phyloP scores from a whole-genome alignment of 1,140 invertebrate species.

The Galendromus occidentalis region DNA sequence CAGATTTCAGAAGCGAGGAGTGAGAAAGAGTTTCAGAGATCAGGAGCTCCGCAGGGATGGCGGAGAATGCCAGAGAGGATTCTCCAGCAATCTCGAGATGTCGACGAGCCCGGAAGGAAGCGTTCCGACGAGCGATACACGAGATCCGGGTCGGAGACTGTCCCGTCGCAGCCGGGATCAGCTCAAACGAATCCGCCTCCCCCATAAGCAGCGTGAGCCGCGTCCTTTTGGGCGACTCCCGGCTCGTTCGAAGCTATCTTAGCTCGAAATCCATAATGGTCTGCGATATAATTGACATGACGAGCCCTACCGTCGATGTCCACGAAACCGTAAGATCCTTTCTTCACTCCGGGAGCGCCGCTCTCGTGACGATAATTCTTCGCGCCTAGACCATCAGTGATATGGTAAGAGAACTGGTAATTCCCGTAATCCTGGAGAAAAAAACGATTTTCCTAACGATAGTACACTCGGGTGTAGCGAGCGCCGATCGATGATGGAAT shows the following conservation, averaged over 20 bases:
- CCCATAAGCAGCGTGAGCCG: not conserved
- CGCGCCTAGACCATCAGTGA: constrained; percentile 8
- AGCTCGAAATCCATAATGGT: constrained; percentile 14
- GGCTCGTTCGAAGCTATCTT: constrained; percentile 14
- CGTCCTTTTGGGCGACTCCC: not conserved
- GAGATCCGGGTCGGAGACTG: too few species aligned
- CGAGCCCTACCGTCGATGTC: constrained; percentile 18
- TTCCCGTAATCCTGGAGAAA: constrained; percentile 12
- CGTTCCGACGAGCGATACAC: too few species aligned
- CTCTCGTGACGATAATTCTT: constrained; percentile 14
- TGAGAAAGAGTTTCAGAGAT: too few species aligned
- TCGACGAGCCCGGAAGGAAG: too few species aligned
- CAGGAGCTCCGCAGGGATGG: too few species aligned
- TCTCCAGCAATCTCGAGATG: too few species aligned
- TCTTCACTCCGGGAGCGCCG: constrained; percentile 15
- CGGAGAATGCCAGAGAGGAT: too few species aligned
- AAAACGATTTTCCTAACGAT: not conserved
- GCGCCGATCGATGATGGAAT: not conserved
- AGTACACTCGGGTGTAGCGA: not conserved
- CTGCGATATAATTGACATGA: constrained; percentile 18
- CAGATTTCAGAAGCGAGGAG: too few species aligned
- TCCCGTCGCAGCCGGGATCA: too few species aligned
- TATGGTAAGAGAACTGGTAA: constrained; percentile 16
- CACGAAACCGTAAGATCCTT: constrained; percentile 17
- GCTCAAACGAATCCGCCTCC: not conserved